Base-by-base conservation (phyloP, 2,113 vertebrate species). In the Trinectes maculatus region DNA sequence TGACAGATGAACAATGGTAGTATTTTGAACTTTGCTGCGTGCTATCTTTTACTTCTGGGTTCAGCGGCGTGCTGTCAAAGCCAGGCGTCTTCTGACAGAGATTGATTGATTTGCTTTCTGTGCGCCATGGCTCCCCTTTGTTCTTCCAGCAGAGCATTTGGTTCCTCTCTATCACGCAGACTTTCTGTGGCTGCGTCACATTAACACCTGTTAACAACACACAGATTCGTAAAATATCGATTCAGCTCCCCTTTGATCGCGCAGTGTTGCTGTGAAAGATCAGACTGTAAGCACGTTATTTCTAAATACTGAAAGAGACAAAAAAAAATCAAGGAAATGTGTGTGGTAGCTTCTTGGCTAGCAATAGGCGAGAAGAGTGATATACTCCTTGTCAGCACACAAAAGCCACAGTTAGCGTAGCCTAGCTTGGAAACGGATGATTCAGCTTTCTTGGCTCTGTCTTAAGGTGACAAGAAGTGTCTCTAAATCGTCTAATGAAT, bases 1-100 rank as follows among this genome's bases (percentile, higher is more conserved):
- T 92, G 91, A 91, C 89, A 89, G 83, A 87, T 89, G 91, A 91
- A 92, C 89, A 92, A 90, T 91, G 71, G 40, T 85, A 89, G 85
- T 79, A 85, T 91, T 91, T 87, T 91, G 86, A 92, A 91, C 89
- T 91, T 84, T 84, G 77, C 74, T 74, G 85, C 62, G 3, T 67
- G 77, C 82, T 82, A 80, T 90, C 83, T 91, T 85, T 88, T 77
- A 77, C 83, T 84, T 72, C 62, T 75, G 68, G 78, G 70, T 85
- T 91, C 85, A 87, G 80, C 82, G 62, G 71, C 18, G 74, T 5
- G 74, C 86, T 89, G 89, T 88, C 87, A 85, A 42, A 87, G 53
- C 79, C 79, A 82, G 82, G 84, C 81, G 68, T 62, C 48, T 68
- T 65, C 62, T 67, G 62, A 56, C 74, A 48, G 72, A 83, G 80